phyloP scores from a whole-genome alignment of 2,113 vertebrate species.

The Aramus guarauna region DNA sequence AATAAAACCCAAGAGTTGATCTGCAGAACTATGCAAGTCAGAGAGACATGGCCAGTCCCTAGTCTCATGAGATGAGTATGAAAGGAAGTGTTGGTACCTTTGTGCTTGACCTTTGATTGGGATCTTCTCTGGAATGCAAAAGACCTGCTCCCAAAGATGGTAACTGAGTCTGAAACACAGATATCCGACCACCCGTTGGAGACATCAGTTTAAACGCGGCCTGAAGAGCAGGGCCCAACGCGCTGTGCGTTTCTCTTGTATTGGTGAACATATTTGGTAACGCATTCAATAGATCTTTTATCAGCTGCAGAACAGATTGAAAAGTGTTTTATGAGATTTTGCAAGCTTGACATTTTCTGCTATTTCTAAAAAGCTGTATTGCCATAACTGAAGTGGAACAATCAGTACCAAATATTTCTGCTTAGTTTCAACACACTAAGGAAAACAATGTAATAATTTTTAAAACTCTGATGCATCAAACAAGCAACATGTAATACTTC shows the following conservation, averaged over 20 bases:
- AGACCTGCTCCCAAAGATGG: conserved; percentile 88
- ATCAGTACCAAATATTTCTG: not conserved
- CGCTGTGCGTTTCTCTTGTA: conserved; percentile 92
- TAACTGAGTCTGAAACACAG: conserved; percentile 94
- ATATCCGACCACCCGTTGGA: conserved; percentile 90
- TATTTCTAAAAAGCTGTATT: not conserved
- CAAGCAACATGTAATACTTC: not conserved
- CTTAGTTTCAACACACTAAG: not conserved
- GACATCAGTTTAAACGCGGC: conserved; percentile 96
- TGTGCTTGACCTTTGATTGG: conserved; percentile 91
- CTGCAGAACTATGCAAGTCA: not conserved
- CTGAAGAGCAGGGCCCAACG: conserved; percentile 91
- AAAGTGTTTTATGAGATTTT: not conserved
- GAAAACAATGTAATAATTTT: not conserved
- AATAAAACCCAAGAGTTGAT: not conserved
- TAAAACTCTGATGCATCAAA: not conserved
- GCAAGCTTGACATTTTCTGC: not conserved
- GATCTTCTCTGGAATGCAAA: conserved; percentile 93
- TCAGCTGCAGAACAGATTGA: conserved; percentile 80
- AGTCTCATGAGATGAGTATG: not conserved
- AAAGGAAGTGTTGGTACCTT: conserved; percentile 78
- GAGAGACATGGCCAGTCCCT: not conserved
- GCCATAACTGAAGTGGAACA: not conserved
- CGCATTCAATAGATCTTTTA: conserved; percentile 86
- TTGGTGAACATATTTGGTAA: conserved; percentile 91